Evolutionary conservation across 2,888 invertebrate species (phyloP), one percentile per base, ranked within the genome.

Genomic region (Aquatica leii): DNA sequence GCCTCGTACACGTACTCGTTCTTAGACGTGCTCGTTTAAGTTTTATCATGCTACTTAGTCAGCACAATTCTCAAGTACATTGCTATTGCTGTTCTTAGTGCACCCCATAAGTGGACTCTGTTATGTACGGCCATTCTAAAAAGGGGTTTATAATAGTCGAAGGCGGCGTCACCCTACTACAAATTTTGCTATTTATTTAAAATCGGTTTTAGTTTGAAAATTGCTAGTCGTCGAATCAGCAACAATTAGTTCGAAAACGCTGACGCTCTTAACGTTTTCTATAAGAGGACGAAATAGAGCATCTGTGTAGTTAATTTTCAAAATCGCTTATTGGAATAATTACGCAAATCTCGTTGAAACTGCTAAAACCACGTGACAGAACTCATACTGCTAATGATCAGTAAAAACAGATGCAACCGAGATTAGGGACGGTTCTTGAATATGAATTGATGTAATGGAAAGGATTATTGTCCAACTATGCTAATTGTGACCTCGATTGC

Each of bases 401-500:
- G 70, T 73, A 69, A 71, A 71, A 71, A 73, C 70, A 73, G 70
- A 72, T 69, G 69, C 71, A 70, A 68, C 72, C 62, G 70, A 69
- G 67, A 70, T 69, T 60, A 67, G 62, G 67, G 66, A 69, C 70
- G 69, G 67, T 69, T 68, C 71, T 71, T 70, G 74, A 74, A 75
- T 75, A 72, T 72, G 74, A 74, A 76, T 74, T 70, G 70, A 61
- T 63, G 69, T 67, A 67, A 69, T 71, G 71, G 69, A 68, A 69
- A 62, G 72, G 70, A 73, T 72, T 69, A 74, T 71, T 71, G 71
- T 73, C 72, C 73, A 67, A 69, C 73, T 74, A 77, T 75, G 77
- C 74, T 77, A 76, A 77, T 77, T 73, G 74, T 71, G 75, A 70
- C 74, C 74, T 73, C 73, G 70, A 74, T 74, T 70, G 74, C 75